phyloP scores from a whole-genome alignment of 1,140 invertebrate genomes.

The Reticulitermes speratus region DNA sequence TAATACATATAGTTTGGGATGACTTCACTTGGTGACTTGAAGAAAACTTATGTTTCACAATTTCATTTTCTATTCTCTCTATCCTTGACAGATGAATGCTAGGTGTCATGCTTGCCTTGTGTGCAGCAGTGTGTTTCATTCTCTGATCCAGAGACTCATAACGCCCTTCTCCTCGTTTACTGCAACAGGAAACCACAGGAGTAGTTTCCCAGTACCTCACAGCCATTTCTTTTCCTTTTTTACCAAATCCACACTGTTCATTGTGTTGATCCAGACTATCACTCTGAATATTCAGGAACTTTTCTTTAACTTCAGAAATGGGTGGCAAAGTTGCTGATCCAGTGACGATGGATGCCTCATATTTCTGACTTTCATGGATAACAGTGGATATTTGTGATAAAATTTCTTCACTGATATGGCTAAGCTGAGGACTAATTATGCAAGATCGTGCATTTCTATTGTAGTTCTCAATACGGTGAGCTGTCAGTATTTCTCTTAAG shows the following conservation, averaged over 20 bases:
- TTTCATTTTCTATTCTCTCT: neutral
- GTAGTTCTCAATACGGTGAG: neutral
- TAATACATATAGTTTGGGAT: no score
- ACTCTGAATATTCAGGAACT: neutral
- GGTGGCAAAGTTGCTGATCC: neutral
- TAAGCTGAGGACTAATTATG: neutral
- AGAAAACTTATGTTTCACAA: neutral
- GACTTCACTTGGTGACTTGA: neutral
- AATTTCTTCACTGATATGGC: neutral
- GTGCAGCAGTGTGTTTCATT: neutral
- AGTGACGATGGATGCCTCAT: neutral
- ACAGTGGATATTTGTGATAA: neutral
- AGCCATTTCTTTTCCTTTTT: neutral
- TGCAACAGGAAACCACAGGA: neutral
- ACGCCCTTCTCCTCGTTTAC: neutral
- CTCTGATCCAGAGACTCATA: neutral
- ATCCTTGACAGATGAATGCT: neutral
- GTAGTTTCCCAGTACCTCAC: neutral
- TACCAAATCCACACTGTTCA: neutral
- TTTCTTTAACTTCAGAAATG: neutral
- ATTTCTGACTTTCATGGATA: neutral
- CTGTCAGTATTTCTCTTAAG: neutral
- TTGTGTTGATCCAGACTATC: neutral
- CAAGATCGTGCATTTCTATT: neutral
- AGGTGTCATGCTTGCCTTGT: neutral